Evolutionary conservation across 2,113 vertebrate species (phyloP), one percentile per base, ranked within the genome.

Genomic region (Cynoglossus semilaevis): DNA sequence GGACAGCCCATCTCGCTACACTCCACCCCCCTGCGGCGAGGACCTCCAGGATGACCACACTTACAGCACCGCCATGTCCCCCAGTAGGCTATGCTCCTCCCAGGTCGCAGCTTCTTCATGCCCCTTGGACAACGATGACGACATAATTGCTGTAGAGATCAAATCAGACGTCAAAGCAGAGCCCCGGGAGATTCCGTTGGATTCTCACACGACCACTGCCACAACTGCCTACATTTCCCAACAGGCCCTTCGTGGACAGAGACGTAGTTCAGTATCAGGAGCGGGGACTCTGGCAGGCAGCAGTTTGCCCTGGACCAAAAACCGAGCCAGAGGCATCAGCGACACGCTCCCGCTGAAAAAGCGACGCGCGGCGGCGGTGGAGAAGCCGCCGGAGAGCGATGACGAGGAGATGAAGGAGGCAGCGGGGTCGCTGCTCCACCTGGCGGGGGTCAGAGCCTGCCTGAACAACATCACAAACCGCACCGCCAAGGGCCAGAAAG

Each of bases 401-500:
- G 96, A 98, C 18, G 96, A 98, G 92, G 97, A 99, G 89, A 98
- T 99, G 97, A 99, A 98, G 82, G 97, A 98, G 91, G 97, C 96
- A 1, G 97, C 97, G 1, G 97, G 97, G 35, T 98, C 96, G 0
- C 94, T 98, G 76, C 92, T 99, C 84, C 96, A 99, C 90, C 91
- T 98, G 86, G 97, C 96, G 1, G 97, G 97, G 63, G 95, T 99
- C 58, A 88, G 96, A 53, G 96, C 96, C 87, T 99, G 97, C 92
- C 93, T 99, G 93, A 98, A 99, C 85, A 99, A 98, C 94, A 99
- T 98, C 93, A 98, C 96, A 90, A 99, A 99, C 93, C 94, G 97
- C 93, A 95, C 94, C 89, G 96, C 95, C 82, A 98, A 99, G 90
- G 96, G 94, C 88, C 95, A 99, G 90, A 97, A 98, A 90, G 96